Conservation (phyloP, 1,140 invertebrate genomes). For the Drosophila neocordata region DNA sequence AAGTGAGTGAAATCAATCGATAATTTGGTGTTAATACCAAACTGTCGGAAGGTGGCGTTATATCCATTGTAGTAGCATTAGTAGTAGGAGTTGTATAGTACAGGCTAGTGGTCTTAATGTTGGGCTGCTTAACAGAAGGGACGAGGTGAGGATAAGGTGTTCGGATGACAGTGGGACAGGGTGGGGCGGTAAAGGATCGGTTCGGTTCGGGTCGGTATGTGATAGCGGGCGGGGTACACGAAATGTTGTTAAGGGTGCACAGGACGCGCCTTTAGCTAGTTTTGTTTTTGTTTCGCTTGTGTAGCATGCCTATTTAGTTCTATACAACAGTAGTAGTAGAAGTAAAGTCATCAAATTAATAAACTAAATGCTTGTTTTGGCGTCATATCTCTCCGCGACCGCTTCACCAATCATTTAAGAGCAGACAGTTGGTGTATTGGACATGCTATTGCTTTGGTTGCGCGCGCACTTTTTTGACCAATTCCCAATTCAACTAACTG, state of each 20-base stretch:
- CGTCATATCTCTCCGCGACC: constrained; percentile 38
- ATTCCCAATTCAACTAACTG: constrained; percentile 46
- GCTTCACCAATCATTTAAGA: constrained; percentile 7
- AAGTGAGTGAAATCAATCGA: constrained; percentile 76
- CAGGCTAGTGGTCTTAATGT: constrained; percentile 21
- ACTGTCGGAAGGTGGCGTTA: constrained; percentile 38
- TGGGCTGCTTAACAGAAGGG: background rate
- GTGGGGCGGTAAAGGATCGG: constrained; percentile 15
- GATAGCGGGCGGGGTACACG: constrained; percentile 2
- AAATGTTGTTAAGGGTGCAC: constrained; percentile 41
- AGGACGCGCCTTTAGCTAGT: constrained; percentile 43
- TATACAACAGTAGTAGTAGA: background rate
- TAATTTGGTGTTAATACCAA: constrained; percentile 82
- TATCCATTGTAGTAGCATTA: constrained; percentile 15
- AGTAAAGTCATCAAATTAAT: constrained; percentile 68
- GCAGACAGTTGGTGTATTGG: constrained; percentile 68
- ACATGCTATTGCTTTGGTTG: constrained; percentile 78
- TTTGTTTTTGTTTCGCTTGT: constrained; percentile 44
- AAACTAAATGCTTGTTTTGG: constrained; percentile 79
- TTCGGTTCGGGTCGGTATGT: constrained; percentile 6
- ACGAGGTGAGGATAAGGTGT: background rate
- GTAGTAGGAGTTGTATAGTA: constrained; percentile 49
- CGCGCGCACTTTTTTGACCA: constrained; percentile 74
- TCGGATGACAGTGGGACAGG: constrained; percentile 2
- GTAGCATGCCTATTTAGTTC: constrained; percentile 3